Evolutionary conservation across 2,113 vertebrate genomes (phyloP).

Genomic region (Onychostruthus taczanowskii): DNA sequence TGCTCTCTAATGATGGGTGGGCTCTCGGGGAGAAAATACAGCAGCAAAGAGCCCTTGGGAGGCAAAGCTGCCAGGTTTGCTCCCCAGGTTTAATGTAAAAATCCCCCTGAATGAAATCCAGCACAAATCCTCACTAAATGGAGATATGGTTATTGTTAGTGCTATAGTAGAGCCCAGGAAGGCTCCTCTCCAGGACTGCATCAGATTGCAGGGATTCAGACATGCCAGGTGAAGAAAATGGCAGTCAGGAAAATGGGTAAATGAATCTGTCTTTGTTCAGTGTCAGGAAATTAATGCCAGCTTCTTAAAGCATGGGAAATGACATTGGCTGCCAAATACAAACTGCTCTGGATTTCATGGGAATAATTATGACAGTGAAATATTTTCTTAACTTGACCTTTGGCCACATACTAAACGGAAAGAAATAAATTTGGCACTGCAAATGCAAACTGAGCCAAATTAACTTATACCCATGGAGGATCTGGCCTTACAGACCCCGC

Average conservation of each 20-base stretch:
- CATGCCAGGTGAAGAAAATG: background rate
- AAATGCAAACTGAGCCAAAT: constrained; percentile 4
- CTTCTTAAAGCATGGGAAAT: constrained; percentile 42
- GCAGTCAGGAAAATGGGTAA: background rate
- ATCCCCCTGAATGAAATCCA: background rate
- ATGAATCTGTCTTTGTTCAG: constrained; percentile 20
- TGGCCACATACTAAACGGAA: constrained; percentile 17
- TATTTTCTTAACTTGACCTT: constrained; percentile 52
- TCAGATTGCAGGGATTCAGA: background rate
- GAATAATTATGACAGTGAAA: constrained; percentile 50
- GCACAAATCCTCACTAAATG: background rate
- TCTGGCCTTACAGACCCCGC: background rate
- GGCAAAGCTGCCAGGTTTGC: background rate
- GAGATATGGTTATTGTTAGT: background rate
- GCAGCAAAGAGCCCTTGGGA: background rate
- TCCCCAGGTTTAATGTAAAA: background rate
- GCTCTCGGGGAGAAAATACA: background rate
- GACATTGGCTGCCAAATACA: constrained; percentile 32
- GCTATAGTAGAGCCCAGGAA: background rate
- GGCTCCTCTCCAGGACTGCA: background rate
- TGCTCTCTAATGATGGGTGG: background rate
- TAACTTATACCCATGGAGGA: background rate
- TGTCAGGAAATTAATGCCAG: constrained; percentile 27
- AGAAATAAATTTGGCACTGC: constrained; percentile 32
- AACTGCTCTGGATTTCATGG: constrained; percentile 30